Base-by-base conservation (phyloP, 2,797 vertebrate genomes). In the Chaetophractus vellerosus region DNA sequence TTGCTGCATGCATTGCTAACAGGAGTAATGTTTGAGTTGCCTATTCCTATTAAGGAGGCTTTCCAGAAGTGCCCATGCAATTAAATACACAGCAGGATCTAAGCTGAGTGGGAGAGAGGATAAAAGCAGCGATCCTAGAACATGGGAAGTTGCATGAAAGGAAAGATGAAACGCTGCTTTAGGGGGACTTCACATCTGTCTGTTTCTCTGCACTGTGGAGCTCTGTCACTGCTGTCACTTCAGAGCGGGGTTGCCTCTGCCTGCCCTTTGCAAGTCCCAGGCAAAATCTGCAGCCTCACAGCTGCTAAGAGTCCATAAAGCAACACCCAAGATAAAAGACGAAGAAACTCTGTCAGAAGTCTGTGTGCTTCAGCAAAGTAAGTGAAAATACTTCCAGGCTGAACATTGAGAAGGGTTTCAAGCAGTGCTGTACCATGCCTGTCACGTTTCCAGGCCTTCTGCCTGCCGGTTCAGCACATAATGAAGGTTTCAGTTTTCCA, bases 401-500 rank as follows among this genome's bases (percentile, higher is more conserved):
- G 93, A 86, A 78, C 23, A 9, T 23, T 2, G 79, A 52, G 72
- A 79, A 50, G 57, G 11, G 4, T 11, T 21, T 57, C 23, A 28
- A 28, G 83, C 64, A 71, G 41, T 0, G 12, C 31, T n/a, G 4
- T 15, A 9, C 28, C 11, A 59, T 18, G 68, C 68, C 87, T 45
- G 66, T 31, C 82, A 50, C 15, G 0, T 48, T 91, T 50, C 71
- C 28, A 10, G 52, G 69, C n/a, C 63, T 48, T 61, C 45, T 4
- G 16, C 74, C n/a, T 66, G 33, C 41, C 5, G 6, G 82, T 69
- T 24, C 50, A 64, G 48, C 55, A 63, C 50, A 38, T 52, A 52
- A 57, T 23, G 10, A 38, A 83, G 82, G 52, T 24, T 90, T 91
- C 72, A 80, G 86, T 57, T 90, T 94, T 63, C 94, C 12, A 66